Evolutionary conservation across 2,888 invertebrate genomes (phyloP).

Genomic region (Drosophila putrida): DNA sequence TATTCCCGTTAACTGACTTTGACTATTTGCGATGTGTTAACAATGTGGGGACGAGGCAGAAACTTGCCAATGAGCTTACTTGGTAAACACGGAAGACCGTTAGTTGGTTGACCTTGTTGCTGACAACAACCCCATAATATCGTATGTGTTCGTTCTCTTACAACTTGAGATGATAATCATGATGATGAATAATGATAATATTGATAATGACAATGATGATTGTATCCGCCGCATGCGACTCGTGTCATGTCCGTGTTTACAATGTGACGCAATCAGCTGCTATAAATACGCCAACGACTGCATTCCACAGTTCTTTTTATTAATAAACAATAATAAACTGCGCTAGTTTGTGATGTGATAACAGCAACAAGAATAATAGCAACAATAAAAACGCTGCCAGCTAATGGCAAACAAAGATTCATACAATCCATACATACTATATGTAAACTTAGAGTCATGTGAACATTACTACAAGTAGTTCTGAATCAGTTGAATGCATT

Average conservation of each 20-base stretch:
- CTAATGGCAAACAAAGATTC: constrained; percentile 21
- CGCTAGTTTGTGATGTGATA: constrained; percentile 9
- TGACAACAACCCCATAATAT: not conserved
- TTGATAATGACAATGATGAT: not conserved
- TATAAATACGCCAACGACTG: constrained; percentile 16
- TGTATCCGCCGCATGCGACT: constrained; percentile 4
- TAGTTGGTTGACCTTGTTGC: constrained; percentile 15
- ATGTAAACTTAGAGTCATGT: constrained; percentile 8
- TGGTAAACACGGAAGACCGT: constrained; percentile 2
- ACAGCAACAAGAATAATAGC: not conserved
- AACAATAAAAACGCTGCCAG: constrained; percentile 13
- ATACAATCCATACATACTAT: constrained; percentile 3
- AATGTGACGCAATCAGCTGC: not conserved
- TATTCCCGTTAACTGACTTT: not conserved
- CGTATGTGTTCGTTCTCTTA: not conserved
- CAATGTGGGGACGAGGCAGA: not conserved
- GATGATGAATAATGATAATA: constrained; percentile 6
- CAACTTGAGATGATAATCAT: constrained; percentile 5
- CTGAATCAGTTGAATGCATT: constrained; percentile 19
- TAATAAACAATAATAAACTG: constrained; percentile 35
- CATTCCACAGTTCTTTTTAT: constrained; percentile 28
- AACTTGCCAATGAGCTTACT: constrained; percentile 7
- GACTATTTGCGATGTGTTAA: constrained; percentile 1
- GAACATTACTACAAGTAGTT: not conserved
- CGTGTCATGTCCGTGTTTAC: constrained; percentile 2